Evolutionary conservation across 2,113 vertebrate genomes (phyloP).

Genomic region (Furnarius figulus): DNA sequence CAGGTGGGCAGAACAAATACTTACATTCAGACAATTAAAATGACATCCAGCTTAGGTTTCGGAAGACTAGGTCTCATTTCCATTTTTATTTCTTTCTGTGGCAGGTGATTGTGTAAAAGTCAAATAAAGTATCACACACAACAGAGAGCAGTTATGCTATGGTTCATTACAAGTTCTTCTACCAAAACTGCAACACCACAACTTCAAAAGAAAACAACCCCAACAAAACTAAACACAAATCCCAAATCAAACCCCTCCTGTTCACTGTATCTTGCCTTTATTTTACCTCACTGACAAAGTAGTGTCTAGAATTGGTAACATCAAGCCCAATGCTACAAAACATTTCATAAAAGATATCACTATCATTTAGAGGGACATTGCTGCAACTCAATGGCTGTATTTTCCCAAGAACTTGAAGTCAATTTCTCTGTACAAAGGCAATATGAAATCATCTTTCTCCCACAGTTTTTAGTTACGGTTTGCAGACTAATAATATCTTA

Average conservation of each 20-base stretch:
- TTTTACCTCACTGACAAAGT: background rate
- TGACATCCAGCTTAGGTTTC: background rate
- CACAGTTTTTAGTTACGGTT: background rate
- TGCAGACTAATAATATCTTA: background rate
- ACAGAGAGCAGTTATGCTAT: background rate
- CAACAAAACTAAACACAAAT: background rate
- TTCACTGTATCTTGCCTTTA: background rate
- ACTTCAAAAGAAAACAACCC: background rate
- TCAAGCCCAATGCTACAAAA: background rate
- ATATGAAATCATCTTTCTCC: background rate
- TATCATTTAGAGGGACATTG: background rate
- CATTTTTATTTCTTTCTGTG: conserved; percentile 32
- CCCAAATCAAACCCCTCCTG: background rate
- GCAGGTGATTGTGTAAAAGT: background rate
- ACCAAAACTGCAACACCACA: background rate
- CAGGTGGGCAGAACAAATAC: background rate
- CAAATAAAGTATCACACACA: background rate
- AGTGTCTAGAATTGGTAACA: background rate
- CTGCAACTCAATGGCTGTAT: background rate
- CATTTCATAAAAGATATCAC: background rate
- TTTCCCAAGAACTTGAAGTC: background rate
- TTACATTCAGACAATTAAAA: background rate
- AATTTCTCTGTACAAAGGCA: background rate
- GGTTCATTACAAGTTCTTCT: conserved; percentile 5
- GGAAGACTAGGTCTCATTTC: background rate